Percentiles rank a stretch among this genome's conserved stretches.
These are phyloP conservation scores for Monochamus saltuarius DNA, from an alignment of 1,140 invertebrate genomes.

Conservation along the genomic window DNA sequence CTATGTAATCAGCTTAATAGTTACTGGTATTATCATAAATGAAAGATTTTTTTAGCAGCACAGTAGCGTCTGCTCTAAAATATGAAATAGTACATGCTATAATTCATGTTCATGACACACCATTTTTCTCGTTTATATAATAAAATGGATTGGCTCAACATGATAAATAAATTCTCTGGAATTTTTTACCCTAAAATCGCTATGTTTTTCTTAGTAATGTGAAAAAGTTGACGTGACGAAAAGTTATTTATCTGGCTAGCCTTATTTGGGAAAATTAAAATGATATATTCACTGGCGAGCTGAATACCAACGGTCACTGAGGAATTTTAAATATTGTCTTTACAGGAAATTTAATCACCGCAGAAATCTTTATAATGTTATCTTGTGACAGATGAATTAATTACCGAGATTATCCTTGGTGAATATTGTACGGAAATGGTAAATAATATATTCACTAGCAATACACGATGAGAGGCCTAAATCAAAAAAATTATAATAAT, in stretches of 20 bases:
- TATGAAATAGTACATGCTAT: slow-evolving; percentile 28
- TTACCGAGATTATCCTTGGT: no score
- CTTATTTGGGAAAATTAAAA: neutral
- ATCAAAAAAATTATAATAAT: no score
- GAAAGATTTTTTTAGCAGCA: slow-evolving; percentile 18
- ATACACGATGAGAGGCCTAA: no score
- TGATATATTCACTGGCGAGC: neutral
- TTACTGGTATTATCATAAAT: slow-evolving; percentile 22
- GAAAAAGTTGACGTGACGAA: slow-evolving; percentile 16
- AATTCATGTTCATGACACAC: slow-evolving; percentile 27
- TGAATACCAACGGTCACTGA: neutral
- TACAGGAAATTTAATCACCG: neutral
- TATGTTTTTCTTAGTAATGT: slow-evolving; percentile 20
- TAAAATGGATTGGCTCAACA: slow-evolving; percentile 24
- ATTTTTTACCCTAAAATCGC: slow-evolving; percentile 18
- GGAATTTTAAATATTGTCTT: neutral
- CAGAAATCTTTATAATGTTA: neutral
- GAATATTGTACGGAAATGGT: no score
- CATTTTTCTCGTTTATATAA: slow-evolving; percentile 28
- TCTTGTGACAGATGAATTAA: slow-evolving; percentile 1
- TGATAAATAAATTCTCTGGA: slow-evolving; percentile 25
- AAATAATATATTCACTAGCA: no score
- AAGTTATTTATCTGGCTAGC: neutral
- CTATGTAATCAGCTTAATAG: slow-evolving; percentile 21
- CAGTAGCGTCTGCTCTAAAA: slow-evolving; percentile 17